Conservation (phyloP, 1,140 invertebrate genomes). For the Triops longicaudatus region DNA sequence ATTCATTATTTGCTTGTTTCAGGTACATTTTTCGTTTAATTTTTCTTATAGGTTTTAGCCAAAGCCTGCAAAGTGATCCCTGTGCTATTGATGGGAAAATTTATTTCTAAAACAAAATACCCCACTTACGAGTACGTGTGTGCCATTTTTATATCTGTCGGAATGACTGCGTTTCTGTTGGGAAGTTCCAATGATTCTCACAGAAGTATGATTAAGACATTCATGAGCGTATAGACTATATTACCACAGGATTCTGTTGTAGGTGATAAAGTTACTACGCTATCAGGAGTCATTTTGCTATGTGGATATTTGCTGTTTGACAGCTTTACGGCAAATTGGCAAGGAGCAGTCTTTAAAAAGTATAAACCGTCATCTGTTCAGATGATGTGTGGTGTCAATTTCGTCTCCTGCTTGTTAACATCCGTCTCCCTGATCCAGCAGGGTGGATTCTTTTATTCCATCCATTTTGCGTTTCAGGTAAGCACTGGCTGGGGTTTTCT, state of each 20-base stretch:
- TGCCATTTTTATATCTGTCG: constrained; percentile 78
- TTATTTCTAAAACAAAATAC: constrained; percentile 78
- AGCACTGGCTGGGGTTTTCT: constrained; percentile 30
- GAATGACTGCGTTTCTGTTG: constrained; percentile 85
- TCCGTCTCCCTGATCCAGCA: constrained; percentile 79
- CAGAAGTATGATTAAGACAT: constrained; percentile 31
- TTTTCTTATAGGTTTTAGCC: constrained; percentile 62
- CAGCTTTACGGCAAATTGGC: constrained; percentile 98
- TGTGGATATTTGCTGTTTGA: constrained; percentile 88
- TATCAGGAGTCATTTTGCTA: constrained; percentile 79
- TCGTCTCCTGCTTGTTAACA: constrained; percentile 89
- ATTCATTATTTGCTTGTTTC: constrained; percentile 17
- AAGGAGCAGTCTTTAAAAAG: constrained; percentile 74
- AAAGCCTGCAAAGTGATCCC: constrained; percentile 93
- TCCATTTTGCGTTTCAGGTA: constrained; percentile 65
- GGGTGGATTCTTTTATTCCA: constrained; percentile 64
- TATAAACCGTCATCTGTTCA: constrained; percentile 79
- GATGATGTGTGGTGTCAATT: constrained; percentile 97
- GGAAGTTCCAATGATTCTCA: constrained; percentile 51
- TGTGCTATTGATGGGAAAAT: constrained; percentile 97
- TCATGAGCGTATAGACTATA: background rate
- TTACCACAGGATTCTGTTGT: constrained; percentile 30
- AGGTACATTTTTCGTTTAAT: background rate
- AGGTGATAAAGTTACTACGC: constrained; percentile 59
- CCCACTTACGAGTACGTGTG: constrained; percentile 88